Evolutionary conservation across 2,797 vertebrate species (phyloP).

Genomic region (Rhinogobio ventralis): DNA sequence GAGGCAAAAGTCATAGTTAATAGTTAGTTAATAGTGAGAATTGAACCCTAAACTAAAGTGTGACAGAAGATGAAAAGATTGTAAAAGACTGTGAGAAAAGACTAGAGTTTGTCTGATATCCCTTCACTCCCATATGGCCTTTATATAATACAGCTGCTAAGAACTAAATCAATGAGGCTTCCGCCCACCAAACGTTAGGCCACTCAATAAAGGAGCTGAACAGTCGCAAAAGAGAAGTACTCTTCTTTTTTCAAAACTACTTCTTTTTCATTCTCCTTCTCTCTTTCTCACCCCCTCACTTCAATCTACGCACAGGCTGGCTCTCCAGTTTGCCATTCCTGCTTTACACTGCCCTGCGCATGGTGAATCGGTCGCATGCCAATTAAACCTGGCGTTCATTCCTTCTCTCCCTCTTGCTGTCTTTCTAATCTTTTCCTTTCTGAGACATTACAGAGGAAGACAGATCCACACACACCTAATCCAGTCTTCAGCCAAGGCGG

Average conservation of each 20-base stretch:
- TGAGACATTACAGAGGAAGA: slow-evolving; percentile 19
- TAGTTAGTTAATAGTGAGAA: too few relatives aligned
- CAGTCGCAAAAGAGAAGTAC: background rate
- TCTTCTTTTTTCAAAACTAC: background rate
- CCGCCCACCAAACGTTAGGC: slow-evolving; percentile 47
- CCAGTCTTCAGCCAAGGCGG: slow-evolving; percentile 28
- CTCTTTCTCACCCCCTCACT: slow-evolving; percentile 23
- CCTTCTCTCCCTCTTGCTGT: background rate
- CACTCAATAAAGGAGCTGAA: slow-evolving; percentile 49
- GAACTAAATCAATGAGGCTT: slow-evolving; percentile 50
- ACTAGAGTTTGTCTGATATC: slow-evolving; percentile 25
- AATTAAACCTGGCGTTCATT: slow-evolving; percentile 19
- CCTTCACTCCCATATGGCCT: slow-evolving; percentile 44
- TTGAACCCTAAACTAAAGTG: too few relatives aligned
- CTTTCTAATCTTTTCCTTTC: slow-evolving; percentile 10
- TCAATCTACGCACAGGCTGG: slow-evolving; percentile 27
- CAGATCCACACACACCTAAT: slow-evolving; percentile 33
- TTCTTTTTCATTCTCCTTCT: slow-evolving; percentile 24
- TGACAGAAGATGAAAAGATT: background rate
- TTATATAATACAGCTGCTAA: slow-evolving; percentile 52
- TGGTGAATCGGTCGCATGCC: background rate
- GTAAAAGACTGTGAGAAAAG: slow-evolving; percentile 18
- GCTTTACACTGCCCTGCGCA: slow-evolving; percentile 14
- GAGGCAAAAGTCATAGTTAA: too few relatives aligned
- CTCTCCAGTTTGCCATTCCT: slow-evolving; percentile 7